These are phyloP conservation scores for Fregata magnificens DNA, from an alignment of 2,113 vertebrate species.

Conservation along the genomic window DNA sequence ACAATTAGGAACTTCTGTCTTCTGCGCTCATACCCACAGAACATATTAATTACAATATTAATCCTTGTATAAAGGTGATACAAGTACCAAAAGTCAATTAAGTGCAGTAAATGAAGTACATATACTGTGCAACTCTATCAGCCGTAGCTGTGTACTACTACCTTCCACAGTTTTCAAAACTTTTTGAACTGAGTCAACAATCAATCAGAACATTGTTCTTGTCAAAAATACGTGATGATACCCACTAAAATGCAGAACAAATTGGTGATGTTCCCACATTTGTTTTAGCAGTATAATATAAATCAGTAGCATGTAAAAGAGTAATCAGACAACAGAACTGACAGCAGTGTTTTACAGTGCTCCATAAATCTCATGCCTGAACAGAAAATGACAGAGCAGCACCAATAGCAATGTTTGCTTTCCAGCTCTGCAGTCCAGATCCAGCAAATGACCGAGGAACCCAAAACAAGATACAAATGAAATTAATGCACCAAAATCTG, in stretches of 20 bases:
- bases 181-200: not conserved
- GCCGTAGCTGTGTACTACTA: not conserved
- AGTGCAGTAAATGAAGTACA: not conserved
- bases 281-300: constrained; percentile 20
- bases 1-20: not conserved
- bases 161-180: not conserved
- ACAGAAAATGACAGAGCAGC: not conserved
- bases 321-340: constrained; percentile 4
- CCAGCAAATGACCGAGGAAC: not conserved
- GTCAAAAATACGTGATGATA: not conserved
- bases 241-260: not conserved
- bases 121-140: not conserved
- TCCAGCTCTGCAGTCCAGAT: not conserved
- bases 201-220: not conserved
- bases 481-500: not conserved
- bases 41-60: not conserved
- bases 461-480: not conserved
- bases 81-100: not conserved
- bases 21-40: not conserved
- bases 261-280: not conserved
- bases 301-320: constrained; percentile 11
- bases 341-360: not conserved
- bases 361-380: constrained; percentile 2
- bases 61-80: not conserved
- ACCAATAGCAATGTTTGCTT: not conserved